Evolutionary conservation across 2,888 invertebrate genomes (phyloP).

Genomic region (Cryptocephalus moraei): DNA sequence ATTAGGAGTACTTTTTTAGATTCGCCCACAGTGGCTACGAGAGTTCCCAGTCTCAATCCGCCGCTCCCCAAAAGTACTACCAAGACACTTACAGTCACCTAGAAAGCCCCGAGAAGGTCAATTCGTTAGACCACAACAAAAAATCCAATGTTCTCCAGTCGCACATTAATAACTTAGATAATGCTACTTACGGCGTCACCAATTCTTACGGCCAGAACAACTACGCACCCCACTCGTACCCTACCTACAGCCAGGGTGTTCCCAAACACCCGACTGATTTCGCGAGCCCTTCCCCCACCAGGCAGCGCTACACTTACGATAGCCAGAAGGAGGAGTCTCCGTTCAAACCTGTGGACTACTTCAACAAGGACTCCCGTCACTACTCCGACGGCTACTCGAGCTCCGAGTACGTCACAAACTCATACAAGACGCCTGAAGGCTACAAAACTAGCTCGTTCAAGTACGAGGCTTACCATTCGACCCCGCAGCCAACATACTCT

Average conservation of each 20-base stretch:
- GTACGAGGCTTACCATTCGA: slow-evolving; percentile 32
- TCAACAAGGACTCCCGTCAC: slow-evolving; percentile 9
- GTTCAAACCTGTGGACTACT: slow-evolving; percentile 6
- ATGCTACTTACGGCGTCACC: slow-evolving; percentile 28
- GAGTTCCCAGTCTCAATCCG: slow-evolving; percentile 18
- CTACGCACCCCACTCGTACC: slow-evolving; percentile 13
- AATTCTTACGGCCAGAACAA: slow-evolving; percentile 28
- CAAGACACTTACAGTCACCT: slow-evolving; percentile 33
- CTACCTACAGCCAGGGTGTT: slow-evolving; percentile 21
- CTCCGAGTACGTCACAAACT: slow-evolving; percentile 32
- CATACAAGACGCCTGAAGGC: slow-evolving; percentile 34
- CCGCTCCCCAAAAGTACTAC: slow-evolving; percentile 22
- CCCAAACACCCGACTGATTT: slow-evolving; percentile 18
- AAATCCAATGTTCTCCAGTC: slow-evolving; percentile 23
- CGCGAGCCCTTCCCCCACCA: not conserved
- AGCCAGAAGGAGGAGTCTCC: not conserved
- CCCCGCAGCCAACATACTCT: slow-evolving; percentile 28
- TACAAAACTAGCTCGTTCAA: slow-evolving; percentile 33
- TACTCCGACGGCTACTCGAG: slow-evolving; percentile 28
- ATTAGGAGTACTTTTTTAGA: too few relatives aligned
- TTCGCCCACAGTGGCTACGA: slow-evolving; percentile 14
- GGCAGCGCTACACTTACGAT: slow-evolving; percentile 1
- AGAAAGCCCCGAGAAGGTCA: slow-evolving; percentile 37
- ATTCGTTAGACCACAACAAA: slow-evolving; percentile 33
- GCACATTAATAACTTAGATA: slow-evolving; percentile 31